A percentile compares a stretch with the other conserved stretches of the same genome.
Conservation (phyloP, 2,113 vertebrate genomes). For the Notiomystis cincta region DNA sequence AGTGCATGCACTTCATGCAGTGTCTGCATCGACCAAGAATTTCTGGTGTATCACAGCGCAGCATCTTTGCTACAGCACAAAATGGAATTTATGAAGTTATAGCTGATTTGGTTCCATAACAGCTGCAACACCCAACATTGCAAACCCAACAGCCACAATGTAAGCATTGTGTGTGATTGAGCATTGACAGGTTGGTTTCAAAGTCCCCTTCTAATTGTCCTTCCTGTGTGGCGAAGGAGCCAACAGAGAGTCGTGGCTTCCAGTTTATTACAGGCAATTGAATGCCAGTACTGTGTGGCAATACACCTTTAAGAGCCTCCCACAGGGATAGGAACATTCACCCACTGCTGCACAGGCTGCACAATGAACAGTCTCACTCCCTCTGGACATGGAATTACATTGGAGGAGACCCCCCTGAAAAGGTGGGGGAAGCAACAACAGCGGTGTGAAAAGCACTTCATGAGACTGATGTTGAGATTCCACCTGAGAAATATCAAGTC, state of each 20-base stretch:
- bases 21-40: neutral
- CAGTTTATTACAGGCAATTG: neutral
- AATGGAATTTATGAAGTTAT: neutral
- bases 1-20: fast-evolving
- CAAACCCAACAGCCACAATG: neutral
- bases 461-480: neutral
- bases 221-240: neutral
- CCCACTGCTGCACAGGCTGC: fast-evolving
- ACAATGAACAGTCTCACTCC: neutral
- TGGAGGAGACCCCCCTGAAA: neutral
- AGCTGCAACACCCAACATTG: neutral
- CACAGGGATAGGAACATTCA: neutral
- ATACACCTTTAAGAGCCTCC: neutral
- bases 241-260: neutral
- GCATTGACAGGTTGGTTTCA: neutral
- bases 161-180: neutral
- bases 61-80: neutral
- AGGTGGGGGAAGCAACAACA: neutral
- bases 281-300: neutral
- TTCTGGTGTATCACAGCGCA: neutral
- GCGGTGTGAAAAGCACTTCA: neutral
- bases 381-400: neutral
- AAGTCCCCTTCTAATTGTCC: neutral
- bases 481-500: neutral
- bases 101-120: neutral